Base-by-base conservation (phyloP, 1,140 invertebrate genomes). In the Lucilia cuprina region DNA sequence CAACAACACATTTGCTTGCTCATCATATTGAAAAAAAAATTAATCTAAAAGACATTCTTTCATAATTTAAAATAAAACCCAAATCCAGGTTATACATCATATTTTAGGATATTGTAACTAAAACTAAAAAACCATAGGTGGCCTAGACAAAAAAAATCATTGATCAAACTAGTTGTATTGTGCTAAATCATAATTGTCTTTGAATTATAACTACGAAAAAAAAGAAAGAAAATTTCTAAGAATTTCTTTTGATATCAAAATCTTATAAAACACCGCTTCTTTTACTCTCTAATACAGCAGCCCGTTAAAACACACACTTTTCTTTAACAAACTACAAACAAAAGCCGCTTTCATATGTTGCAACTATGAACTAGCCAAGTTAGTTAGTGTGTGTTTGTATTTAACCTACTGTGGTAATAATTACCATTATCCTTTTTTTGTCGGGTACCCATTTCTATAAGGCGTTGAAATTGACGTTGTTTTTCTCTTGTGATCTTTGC, bases 401-500 rank as follows among this genome's bases (percentile, higher is more conserved):
- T 60, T 60, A n/a, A 60, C 14, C 55, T 60, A 60, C 55, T 60
- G 55, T 60, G n/a, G n/a, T n/a, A 60, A 60, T 60, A 60, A 60
- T 60, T 60, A 60, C n/a, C n/a, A n/a, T 60, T 17, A 60, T 60
- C 55, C 55, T 60, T 60, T 17, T 60, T 60, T 14, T 17, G 13
- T 17, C 14, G 0, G 14, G n/a, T 60, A 5, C 55, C n/a, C n/a
- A n/a, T 60, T 60, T 60, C 14, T 60, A n/a, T 41, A 78, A 78
- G 75, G 75, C 75, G 75, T 78, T 78, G 75, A 78, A 78, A 41
- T 47, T 78, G 75, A 35, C 74, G 12, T 75, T 35, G 12, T 78
- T 41, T n/a, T 41, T 14, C 35, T n/a, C 14, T n/a, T 60, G 14
- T 78, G 34, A 78, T 78, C 35, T 41, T 41, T 78, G 12, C 9